These are phyloP conservation scores for Podarcis raffonei DNA, from an alignment of 2,113 vertebrate genomes.

Conservation along the genomic window DNA sequence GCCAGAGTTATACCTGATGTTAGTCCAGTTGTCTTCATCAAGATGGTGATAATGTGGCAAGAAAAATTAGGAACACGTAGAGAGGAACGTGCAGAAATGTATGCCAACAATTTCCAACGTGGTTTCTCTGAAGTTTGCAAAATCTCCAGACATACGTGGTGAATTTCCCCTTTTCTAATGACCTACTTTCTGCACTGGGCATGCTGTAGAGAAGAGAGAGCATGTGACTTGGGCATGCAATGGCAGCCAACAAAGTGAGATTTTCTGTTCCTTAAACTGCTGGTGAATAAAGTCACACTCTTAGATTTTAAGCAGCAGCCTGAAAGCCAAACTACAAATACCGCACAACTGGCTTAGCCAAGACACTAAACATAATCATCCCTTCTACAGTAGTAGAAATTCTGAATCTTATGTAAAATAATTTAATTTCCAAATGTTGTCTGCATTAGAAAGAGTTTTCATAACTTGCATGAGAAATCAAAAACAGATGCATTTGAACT, in stretches of 20 bases:
- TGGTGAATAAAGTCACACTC: background rate
- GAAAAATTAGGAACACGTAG: background rate
- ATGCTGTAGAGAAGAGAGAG: background rate
- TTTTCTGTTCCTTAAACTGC: conserved; percentile 5
- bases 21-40: background rate
- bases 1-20: background rate
- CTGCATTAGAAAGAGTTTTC: background rate
- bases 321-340: background rate
- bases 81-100: background rate
- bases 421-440: background rate
- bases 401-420: background rate
- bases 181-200: conserved; percentile 14
- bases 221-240: background rate
- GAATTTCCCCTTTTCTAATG: conserved; percentile 17
- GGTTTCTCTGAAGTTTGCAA: background rate
- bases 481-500: background rate
- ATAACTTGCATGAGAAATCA: background rate
- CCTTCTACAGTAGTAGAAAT: background rate
- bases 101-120: background rate
- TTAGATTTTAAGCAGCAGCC: background rate
- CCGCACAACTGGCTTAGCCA: background rate
- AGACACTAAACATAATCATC: background rate
- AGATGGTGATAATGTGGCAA: background rate
- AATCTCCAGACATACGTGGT: background rate
- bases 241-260: background rate